phyloP scores from a whole-genome alignment of 2,888 invertebrate genomes.

The Andrena bicolor region DNA sequence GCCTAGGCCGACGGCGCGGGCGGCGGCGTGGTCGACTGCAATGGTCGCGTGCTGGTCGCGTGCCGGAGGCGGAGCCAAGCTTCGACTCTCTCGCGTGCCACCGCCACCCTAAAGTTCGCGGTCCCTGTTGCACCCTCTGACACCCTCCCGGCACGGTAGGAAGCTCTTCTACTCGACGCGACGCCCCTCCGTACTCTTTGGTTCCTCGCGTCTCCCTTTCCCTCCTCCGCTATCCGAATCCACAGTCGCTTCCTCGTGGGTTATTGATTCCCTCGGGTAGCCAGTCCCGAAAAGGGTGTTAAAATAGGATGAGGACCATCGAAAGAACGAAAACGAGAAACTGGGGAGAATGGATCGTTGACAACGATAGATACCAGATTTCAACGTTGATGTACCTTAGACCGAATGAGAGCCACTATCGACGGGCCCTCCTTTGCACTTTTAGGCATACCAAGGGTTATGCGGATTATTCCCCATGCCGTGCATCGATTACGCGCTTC shows the following conservation, averaged over 20 bases:
- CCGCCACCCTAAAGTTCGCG: constrained; percentile 66
- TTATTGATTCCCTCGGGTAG: constrained; percentile 85
- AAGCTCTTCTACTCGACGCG: constrained; percentile 55
- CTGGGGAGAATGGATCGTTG: constrained; percentile 33
- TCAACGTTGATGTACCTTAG: background rate
- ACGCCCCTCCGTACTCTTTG: constrained; percentile 66
- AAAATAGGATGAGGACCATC: constrained; percentile 64
- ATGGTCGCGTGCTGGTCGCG: constrained; percentile 84
- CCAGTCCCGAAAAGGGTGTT: constrained; percentile 74
- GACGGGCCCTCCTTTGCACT: too few relatives aligned
- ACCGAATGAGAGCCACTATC: too few relatives aligned
- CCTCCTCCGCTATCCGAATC: constrained; percentile 52
- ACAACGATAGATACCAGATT: background rate
- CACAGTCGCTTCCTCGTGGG: constrained; percentile 79
- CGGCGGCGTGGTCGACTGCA: constrained; percentile 65
- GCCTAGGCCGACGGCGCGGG: constrained; percentile 21
- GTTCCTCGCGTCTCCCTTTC: constrained; percentile 53
- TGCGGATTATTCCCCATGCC: too few relatives aligned
- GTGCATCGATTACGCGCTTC: too few relatives aligned
- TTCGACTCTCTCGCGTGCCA: constrained; percentile 74
- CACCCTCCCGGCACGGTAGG: constrained; percentile 59
- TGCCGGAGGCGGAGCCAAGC: constrained; percentile 83
- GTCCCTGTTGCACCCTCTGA: constrained; percentile 71
- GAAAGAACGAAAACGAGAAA: constrained; percentile 55
- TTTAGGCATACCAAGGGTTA: too few relatives aligned